Percentiles rank a stretch among this genome's conserved stretches.
Conservation (phyloP, 2,113 vertebrate genomes). For the Alosa alosa region DNA sequence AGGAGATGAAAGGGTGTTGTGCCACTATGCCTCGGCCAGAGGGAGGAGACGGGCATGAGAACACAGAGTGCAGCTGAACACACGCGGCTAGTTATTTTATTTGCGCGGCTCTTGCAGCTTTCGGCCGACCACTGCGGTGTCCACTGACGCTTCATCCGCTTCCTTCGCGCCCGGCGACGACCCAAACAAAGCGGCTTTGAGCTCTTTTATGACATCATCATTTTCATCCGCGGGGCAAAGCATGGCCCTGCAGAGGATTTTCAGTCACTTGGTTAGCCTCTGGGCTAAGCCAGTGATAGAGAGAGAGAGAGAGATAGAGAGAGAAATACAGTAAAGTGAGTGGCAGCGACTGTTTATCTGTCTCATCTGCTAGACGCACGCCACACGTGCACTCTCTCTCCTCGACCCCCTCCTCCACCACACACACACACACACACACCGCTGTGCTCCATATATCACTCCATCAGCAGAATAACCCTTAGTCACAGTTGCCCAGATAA, state of each 20-base stretch:
- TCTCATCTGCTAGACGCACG: not conserved
- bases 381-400: not conserved
- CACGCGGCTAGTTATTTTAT: not conserved
- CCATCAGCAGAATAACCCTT: conserved; percentile 58
- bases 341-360: not conserved
- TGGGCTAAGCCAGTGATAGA: no score
- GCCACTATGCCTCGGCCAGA: not conserved
- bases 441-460: conserved; percentile 33
- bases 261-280: not conserved
- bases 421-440: not conserved
- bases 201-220: conserved; percentile 64
- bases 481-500: conserved; percentile 48
- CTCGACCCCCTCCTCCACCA: not conserved
- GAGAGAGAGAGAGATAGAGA: not conserved
- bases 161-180: conserved; percentile 3
- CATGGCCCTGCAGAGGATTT: not conserved
- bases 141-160: no score
- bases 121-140: not conserved
- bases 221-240: conserved; percentile 50
- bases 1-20: not conserved
- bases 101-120: not conserved
- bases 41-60: not conserved
- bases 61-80: no score
- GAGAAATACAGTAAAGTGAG: not conserved
- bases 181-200: conserved; percentile 62